A percentile compares a stretch with the other conserved stretches of the same genome.
phyloP scores from a whole-genome alignment of 2,113 vertebrate genomes.

The Osmerus mordax region DNA sequence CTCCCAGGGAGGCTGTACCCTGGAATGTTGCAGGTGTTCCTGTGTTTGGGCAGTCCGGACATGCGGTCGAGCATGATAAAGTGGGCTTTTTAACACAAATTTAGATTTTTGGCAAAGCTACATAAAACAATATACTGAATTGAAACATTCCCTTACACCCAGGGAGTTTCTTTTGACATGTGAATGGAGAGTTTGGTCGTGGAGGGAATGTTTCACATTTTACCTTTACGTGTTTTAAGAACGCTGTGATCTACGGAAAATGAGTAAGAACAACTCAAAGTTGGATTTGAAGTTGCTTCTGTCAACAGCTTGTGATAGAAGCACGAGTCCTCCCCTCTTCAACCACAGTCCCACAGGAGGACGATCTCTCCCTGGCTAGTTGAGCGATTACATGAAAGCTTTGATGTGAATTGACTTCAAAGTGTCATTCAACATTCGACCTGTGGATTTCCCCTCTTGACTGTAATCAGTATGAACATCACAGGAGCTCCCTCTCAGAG shows the following conservation, averaged over 20 bases:
- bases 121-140: neutral
- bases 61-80: neutral
- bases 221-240: too few relatives aligned
- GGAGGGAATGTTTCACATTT: too few relatives aligned
- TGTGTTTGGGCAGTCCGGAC: constrained; percentile 6
- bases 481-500: neutral
- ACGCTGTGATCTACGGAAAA: too few relatives aligned
- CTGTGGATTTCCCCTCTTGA: constrained; percentile 3
- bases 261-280: too few relatives aligned
- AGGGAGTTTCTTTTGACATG: too few relatives aligned
- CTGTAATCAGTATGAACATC: neutral
- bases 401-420: neutral
- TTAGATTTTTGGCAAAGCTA: neutral
- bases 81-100: neutral
- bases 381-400: constrained; percentile 6
- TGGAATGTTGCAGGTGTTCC: constrained; percentile 28
- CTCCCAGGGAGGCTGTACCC: constrained; percentile 9
- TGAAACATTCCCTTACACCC: too few relatives aligned
- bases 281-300: too few relatives aligned
- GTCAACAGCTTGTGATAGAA: too few relatives aligned
- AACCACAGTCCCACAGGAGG: too few relatives aligned
- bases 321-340: too few relatives aligned
- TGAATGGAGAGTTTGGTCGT: too few relatives aligned
- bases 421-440: neutral
- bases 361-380: too few relatives aligned